phyloP scores from a whole-genome alignment of 2,113 vertebrate genomes.

The Pelusios castaneus region DNA sequence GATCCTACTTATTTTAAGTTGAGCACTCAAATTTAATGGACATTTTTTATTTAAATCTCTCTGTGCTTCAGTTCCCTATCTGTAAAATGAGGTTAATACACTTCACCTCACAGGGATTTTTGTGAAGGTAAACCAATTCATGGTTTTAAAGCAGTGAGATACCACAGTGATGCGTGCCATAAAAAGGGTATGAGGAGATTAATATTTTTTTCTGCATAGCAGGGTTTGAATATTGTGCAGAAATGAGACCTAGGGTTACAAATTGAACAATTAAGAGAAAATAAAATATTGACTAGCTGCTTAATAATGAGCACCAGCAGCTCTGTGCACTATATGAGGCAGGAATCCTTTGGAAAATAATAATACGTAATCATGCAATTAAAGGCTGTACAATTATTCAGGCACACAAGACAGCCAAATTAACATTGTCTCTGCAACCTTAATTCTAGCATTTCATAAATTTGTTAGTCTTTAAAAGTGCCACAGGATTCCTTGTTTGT shows the following conservation, averaged over 20 bases:
- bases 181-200: slow-evolving; percentile 2
- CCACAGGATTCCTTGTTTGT: too few species aligned
- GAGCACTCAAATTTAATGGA: neutral
- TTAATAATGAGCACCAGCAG: neutral
- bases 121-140: neutral
- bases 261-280: neutral
- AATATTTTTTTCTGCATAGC: slow-evolving; percentile 21
- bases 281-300: neutral
- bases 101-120: rapidly evolving
- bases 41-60: neutral
- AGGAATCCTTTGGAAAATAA: slow-evolving; percentile 35
- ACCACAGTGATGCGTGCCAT: neutral
- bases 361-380: slow-evolving; percentile 1
- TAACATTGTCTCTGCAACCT: neutral
- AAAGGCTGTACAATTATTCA: neutral
- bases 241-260: neutral
- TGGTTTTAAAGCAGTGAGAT: neutral
- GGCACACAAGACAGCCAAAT: slow-evolving; percentile 31
- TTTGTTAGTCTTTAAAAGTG: too few species aligned
- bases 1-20: neutral
- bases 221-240: neutral
- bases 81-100: too few species aligned
- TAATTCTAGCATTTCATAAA: neutral
- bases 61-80: neutral
- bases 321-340: neutral